phyloP scores from a whole-genome alignment of 1,140 invertebrate species.

The Brachionus angularis region DNA sequence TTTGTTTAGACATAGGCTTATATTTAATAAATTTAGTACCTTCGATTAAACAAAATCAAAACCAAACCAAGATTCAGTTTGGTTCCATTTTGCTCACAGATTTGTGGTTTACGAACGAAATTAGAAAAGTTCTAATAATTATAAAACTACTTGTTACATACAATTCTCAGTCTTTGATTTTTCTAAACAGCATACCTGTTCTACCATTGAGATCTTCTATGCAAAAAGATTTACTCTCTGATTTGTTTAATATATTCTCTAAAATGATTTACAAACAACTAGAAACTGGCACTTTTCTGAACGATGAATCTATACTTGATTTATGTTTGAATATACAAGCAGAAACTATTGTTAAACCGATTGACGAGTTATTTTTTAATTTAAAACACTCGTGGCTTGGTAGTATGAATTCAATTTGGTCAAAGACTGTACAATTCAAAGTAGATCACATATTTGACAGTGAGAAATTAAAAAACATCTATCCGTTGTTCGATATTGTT shows the following conservation, averaged over 20 bases:
- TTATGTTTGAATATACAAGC: constrained; percentile 21
- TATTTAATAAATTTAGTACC: constrained; percentile 28
- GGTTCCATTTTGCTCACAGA: constrained; percentile 1
- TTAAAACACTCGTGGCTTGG: constrained; percentile 28
- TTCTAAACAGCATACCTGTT: constrained; percentile 20
- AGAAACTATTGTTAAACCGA: constrained; percentile 22
- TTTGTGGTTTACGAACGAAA: constrained; percentile 27
- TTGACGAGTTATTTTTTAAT: constrained; percentile 23
- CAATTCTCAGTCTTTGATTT: neutral
- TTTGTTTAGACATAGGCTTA: constrained; percentile 5
- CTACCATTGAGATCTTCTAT: constrained; percentile 23
- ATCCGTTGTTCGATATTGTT: constrained; percentile 27
- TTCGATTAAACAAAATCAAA: neutral
- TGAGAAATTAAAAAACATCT: constrained; percentile 9
- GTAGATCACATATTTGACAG: constrained; percentile 24
- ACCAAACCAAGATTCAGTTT: constrained; percentile 6
- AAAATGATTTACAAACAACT: neutral
- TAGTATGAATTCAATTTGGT: neutral
- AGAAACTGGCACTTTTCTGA: constrained; percentile 7
- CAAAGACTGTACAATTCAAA: constrained; percentile 1
- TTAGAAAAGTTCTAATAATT: constrained; percentile 21
- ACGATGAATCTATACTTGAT: constrained; percentile 24
- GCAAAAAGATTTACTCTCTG: constrained; percentile 30
- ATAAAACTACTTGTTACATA: constrained; percentile 4
- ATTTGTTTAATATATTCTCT: constrained; percentile 15